Evolutionary conservation across 1,140 invertebrate species (phyloP).

Genomic region (Pseudobourletiella spinata): DNA sequence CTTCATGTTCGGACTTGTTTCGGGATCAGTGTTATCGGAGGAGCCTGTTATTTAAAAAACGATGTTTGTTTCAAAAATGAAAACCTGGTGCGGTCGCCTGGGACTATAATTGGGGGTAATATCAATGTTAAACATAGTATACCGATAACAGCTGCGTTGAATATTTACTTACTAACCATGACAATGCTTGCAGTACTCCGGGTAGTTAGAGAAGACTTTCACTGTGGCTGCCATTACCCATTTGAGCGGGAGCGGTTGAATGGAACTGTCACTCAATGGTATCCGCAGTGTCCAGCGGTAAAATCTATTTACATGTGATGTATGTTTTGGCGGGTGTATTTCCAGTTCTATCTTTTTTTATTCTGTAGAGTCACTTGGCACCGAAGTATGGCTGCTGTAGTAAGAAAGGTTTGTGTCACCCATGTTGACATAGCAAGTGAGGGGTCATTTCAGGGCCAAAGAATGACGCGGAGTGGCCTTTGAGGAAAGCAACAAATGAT

Average conservation of each 20-base stretch:
- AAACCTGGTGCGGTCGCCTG: constrained; percentile 6
- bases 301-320: neutral
- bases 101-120: constrained; percentile 19
- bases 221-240: constrained; percentile 30
- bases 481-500: too few species aligned
- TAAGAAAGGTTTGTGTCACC: too few species aligned
- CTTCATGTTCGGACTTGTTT: constrained; percentile 25
- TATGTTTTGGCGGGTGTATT: too few species aligned
- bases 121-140: neutral
- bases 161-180: constrained; percentile 14
- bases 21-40: constrained; percentile 12
- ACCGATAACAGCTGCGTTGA: neutral
- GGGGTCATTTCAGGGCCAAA: too few species aligned
- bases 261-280: constrained; percentile 13
- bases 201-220: constrained; percentile 26
- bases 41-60: constrained; percentile 26
- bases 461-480: too few species aligned
- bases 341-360: neutral
- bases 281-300: constrained; percentile 28
- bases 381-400: neutral
- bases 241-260: constrained; percentile 14
- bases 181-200: too few species aligned
- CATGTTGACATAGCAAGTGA: too few species aligned
- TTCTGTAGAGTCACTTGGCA: neutral
- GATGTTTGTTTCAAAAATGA: constrained; percentile 21